Evolutionary conservation across 2,888 invertebrate genomes (phyloP).

Genomic region (Rhorus exstirpatorius): DNA sequence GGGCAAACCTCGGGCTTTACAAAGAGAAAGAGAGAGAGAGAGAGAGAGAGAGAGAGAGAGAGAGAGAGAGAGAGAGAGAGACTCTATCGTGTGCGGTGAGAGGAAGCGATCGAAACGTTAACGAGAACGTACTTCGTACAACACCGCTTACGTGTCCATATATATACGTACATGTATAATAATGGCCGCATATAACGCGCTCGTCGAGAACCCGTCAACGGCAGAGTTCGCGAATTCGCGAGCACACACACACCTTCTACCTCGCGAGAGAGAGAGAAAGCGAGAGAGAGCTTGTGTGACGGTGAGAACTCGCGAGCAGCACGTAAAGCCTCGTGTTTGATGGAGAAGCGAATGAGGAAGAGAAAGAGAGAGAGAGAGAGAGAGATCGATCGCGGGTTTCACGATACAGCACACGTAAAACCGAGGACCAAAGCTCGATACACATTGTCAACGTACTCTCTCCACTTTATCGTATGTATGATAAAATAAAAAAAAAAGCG

Average conservation of each 20-base stretch:
- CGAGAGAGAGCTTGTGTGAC: conserved; percentile 11
- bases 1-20: conserved; percentile 40
- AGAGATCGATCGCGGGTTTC: conserved; percentile 48
- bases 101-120: conserved; percentile 71
- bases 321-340: conserved; percentile 44
- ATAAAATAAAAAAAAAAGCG: not conserved
- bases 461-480: not conserved
- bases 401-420: not conserved
- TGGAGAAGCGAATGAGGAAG: conserved; percentile 1
- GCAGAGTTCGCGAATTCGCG: conserved; percentile 59
- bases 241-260: too few relatives aligned
- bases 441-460: not conserved
- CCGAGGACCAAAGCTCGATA: conserved; percentile 6
- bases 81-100: conserved; percentile 34
- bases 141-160: conserved; percentile 12
- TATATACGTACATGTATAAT: not conserved
- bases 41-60: conserved; percentile 1
- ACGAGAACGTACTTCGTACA: conserved; percentile 56
- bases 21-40: not conserved
- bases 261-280: too few relatives aligned
- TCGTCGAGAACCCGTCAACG: conserved; percentile 50
- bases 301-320: conserved; percentile 51
- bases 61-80: conserved; percentile 4
- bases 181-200: conserved; percentile 15
- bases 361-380: conserved; percentile 13